phyloP scores from a whole-genome alignment of 2,797 vertebrate genomes.

The Peromyscus eremicus region DNA sequence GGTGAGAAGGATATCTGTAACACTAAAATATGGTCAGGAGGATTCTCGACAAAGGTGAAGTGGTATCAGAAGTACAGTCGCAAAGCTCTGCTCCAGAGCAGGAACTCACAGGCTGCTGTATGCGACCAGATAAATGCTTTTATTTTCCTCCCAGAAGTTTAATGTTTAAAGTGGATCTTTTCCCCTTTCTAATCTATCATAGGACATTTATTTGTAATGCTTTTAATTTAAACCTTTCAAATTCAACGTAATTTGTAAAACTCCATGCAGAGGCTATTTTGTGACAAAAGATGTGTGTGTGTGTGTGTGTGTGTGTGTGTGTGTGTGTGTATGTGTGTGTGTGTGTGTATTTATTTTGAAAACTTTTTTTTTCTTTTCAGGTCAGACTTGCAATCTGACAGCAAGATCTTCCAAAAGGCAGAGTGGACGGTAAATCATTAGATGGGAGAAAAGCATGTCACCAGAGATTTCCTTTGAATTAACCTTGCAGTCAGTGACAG shows the following conservation, averaged over 20 bases:
- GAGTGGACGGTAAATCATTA: background rate
- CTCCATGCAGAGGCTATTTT: background rate
- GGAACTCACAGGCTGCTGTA: background rate
- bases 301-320: background rate
- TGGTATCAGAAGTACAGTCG: background rate
- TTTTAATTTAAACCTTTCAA: constrained; percentile 42
- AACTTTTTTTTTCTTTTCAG: constrained; percentile 4
- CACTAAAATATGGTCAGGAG: constrained; percentile 2
- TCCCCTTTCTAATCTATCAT: background rate
- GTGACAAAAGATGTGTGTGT: background rate
- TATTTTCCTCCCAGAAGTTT: background rate
- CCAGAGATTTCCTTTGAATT: background rate
- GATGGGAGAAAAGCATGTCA: background rate
- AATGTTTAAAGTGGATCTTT: background rate
- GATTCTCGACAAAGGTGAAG: background rate
- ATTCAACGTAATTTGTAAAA: background rate
- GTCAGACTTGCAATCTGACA: background rate
- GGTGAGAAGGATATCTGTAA: background rate
- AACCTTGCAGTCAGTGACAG: background rate
- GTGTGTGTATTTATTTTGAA: background rate
- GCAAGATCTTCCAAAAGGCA: background rate
- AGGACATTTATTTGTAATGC: background rate
- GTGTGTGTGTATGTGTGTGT: background rate
- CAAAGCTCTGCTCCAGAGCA: background rate
- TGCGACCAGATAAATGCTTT: background rate